phyloP scores from a whole-genome alignment of 2,888 invertebrate genomes.

The Trypoxylon attenuatum region DNA sequence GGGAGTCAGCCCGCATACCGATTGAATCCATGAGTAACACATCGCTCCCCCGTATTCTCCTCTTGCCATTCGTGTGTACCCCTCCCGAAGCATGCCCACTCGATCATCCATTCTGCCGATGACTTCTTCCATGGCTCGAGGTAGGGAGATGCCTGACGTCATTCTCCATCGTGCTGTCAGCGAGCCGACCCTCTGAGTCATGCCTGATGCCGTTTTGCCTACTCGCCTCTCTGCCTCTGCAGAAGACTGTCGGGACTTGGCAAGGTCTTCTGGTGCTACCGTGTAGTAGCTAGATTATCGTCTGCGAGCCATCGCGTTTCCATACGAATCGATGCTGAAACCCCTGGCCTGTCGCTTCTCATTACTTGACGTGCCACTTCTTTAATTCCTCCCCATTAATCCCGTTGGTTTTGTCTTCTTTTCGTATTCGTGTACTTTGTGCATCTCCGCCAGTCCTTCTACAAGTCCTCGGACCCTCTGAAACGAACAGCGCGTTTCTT shows the following conservation, averaged over 20 bases:
- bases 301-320: background rate
- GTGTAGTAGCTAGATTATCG: conserved; percentile 14
- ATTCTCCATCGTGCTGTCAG: conserved; percentile 63
- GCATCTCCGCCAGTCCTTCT: too few relatives aligned
- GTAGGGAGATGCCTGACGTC: conserved; percentile 69
- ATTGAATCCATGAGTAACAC: conserved; percentile 60
- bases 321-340: background rate
- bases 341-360: background rate
- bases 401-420: too few relatives aligned
- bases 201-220: conserved; percentile 59
- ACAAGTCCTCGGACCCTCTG: too few relatives aligned
- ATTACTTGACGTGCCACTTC: background rate
- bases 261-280: conserved; percentile 30
- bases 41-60: conserved; percentile 32
- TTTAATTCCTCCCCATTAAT: too few relatives aligned
- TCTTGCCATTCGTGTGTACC: conserved; percentile 26
- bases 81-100: conserved; percentile 38
- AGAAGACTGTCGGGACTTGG: conserved; percentile 21
- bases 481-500: too few relatives aligned
- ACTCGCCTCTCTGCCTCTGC: conserved; percentile 38
- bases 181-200: conserved; percentile 72
- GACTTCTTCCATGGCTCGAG: conserved; percentile 62
- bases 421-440: too few relatives aligned
- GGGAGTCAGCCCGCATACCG: conserved; percentile 59
- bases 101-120: conserved; percentile 63